Percentiles rank a stretch among this genome's conserved stretches.
Conservation (phyloP, 2,888 invertebrate genomes). For the Bursaphelenchus okinawaensis region DNA sequence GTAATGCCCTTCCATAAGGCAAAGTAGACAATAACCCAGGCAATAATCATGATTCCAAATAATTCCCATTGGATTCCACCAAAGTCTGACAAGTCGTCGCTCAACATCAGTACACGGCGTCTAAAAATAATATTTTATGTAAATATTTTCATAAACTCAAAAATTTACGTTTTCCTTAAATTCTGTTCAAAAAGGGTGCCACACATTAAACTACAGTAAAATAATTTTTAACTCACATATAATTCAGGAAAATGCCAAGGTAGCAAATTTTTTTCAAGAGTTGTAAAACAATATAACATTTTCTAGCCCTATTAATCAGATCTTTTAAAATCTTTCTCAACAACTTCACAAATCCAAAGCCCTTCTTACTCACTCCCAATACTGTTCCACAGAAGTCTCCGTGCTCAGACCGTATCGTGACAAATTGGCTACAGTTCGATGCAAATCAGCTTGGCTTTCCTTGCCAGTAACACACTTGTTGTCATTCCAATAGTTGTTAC, state of each 20-base stretch:
- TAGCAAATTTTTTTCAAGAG: no score
- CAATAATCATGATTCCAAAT: slow-evolving; percentile 40
- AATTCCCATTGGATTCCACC: slow-evolving; percentile 58
- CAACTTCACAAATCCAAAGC: not conserved
- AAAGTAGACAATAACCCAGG: slow-evolving; percentile 58
- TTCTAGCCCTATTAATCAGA: no score
- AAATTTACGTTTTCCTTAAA: no score
- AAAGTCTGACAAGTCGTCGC: slow-evolving; percentile 47
- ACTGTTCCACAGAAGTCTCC: slow-evolving; percentile 57
- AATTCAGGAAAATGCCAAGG: not conserved
- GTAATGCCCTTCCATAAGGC: slow-evolving; percentile 58
- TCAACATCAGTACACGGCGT: slow-evolving; percentile 50
- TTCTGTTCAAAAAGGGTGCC: no score
- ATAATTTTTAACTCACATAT: no score
- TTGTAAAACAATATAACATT: not conserved
- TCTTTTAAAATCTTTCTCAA: slow-evolving; percentile 8
- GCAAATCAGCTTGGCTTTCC: slow-evolving; percentile 19
- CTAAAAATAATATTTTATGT: slow-evolving; percentile 26
- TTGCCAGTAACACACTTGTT: slow-evolving; percentile 24
- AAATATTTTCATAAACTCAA: not conserved
- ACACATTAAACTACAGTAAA: no score
- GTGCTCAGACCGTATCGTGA: slow-evolving; percentile 27
- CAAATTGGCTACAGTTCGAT: slow-evolving; percentile 24
- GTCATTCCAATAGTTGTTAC: slow-evolving; percentile 35
- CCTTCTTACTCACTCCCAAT: slow-evolving; percentile 55